Conservation (phyloP, 2,113 vertebrate genomes). For the Poecile atricapillus region DNA sequence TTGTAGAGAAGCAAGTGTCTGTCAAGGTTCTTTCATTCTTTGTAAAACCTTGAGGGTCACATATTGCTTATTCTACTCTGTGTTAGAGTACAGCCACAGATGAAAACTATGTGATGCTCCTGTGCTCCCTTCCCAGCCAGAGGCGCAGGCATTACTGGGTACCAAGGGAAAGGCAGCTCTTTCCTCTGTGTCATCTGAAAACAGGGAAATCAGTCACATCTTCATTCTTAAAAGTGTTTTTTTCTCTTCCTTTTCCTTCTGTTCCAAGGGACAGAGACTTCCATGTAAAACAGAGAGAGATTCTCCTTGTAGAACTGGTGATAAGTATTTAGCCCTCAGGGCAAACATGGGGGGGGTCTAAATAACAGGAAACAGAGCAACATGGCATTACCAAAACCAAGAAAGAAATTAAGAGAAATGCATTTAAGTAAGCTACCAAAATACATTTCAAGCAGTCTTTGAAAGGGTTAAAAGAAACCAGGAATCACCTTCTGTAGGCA, state of each 20-base stretch:
- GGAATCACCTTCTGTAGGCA: not conserved
- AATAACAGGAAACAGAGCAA: not conserved
- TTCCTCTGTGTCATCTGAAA: not conserved
- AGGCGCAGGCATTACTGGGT: not conserved
- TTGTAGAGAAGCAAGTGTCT: not conserved
- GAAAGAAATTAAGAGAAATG: not conserved
- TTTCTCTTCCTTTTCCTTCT: not conserved
- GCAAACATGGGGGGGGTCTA: fast-evolving
- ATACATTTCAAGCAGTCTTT: not conserved
- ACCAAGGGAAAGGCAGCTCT: not conserved
- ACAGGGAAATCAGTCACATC: not conserved
- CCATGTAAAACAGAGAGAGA: not conserved
- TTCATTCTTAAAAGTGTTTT: not conserved
- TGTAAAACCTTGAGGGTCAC: not conserved
- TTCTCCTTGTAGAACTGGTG: not conserved
- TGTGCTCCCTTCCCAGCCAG: not conserved
- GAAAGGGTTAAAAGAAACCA: not conserved
- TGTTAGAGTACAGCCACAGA: not conserved
- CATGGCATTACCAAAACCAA: not conserved
- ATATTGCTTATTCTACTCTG: not conserved
- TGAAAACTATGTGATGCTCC: not conserved
- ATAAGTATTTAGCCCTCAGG: not conserved
- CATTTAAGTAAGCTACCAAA: not conserved
- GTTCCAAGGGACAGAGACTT: not conserved
- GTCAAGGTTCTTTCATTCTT: not conserved